Evolutionary conservation across 2,113 vertebrate genomes (phyloP), one percentile per base, ranked within the genome.

Genomic region (Sinosuthora webbiana): DNA sequence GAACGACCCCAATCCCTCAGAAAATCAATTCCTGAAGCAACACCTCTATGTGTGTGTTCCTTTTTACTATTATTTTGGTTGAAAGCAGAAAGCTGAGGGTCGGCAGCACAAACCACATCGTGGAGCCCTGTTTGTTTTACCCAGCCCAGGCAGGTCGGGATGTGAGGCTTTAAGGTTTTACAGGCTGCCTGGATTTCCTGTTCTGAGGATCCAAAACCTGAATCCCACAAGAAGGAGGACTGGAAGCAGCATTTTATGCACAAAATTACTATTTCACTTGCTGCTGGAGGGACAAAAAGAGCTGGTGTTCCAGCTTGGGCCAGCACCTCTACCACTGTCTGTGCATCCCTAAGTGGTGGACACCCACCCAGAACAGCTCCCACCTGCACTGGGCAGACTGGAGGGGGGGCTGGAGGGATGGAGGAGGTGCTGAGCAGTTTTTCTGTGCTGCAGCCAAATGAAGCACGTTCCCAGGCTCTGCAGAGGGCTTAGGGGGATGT

Each of bases 21-120:
- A 90, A 94, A 93, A 92, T 70, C 81, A 75, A 31, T n/a, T 92
- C 90, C 93, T 96, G 83, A 75, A 96, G 94, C 89, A 90, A 92
- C 91, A 83, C 87, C 91, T 90, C 83, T 31, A 52, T n/a, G 86
- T 74, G 90, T 80, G 83, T 92, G 86, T 93, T 95, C 95, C 73
- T 49, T 90, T 95, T 94, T 85, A 95, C 68, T 76, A 67, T 85
- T 77, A 80, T 87, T 96, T 83, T 56, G 90, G 93, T 84, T 90
- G 73, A 93, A 93, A 90, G 37, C 67, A 85, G 59, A 79, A 93
- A 83, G 93, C 67, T 73, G 90, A 94, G 64, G 90, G 89, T 85
- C 82, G 75, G 87, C 92, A 94, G 87, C 82, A 56, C 52, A 69
- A 93, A 90, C 70, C 45, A 5, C 91, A 84, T 62, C 10, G 33